A percentile compares a stretch with the other conserved stretches of the same genome.
These are phyloP conservation scores for Drosophila vallismaia DNA, from an alignment of 2,888 invertebrate species.

Conservation along the genomic window DNA sequence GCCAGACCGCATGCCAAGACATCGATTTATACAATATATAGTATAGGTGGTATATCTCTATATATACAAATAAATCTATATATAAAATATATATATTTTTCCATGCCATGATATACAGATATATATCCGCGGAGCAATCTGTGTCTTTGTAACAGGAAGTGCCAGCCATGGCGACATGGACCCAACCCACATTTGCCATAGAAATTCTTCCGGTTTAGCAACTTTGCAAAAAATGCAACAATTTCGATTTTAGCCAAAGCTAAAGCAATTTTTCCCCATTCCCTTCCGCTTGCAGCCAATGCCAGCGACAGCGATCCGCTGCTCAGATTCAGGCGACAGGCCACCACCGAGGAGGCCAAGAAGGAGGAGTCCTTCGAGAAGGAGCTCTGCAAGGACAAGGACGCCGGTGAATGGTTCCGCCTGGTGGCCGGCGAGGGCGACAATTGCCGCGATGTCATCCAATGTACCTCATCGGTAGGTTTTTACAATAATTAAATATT, in stretches of 20 bases:
- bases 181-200: slow-evolving; percentile 63
- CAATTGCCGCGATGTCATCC: slow-evolving; percentile 97
- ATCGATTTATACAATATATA: slow-evolving; percentile 20
- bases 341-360: slow-evolving; percentile 90
- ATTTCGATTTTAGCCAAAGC: background rate
- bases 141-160: slow-evolving; percentile 70
- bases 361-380: slow-evolving; percentile 94
- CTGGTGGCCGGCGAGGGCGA: slow-evolving; percentile 95
- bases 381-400: slow-evolving; percentile 96
- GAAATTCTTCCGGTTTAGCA: slow-evolving; percentile 70
- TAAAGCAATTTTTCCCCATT: slow-evolving; percentile 2
- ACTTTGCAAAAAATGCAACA: slow-evolving; percentile 17
- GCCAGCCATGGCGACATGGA: slow-evolving; percentile 49
- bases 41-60: slow-evolving; percentile 8
- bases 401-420: slow-evolving; percentile 97
- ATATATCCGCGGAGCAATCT: slow-evolving; percentile 11
- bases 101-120: slow-evolving; percentile 1
- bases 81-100: background rate
- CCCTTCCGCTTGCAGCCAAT: slow-evolving; percentile 42
- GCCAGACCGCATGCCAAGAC: slow-evolving; percentile 63
- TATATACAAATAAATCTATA: background rate
- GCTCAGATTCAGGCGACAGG: slow-evolving; percentile 87
- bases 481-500: background rate
- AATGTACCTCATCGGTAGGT: slow-evolving; percentile 95
- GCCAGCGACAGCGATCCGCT: slow-evolving; percentile 55